Conservation (phyloP, 2,797 vertebrate species). For the Adelosebastes latens region DNA sequence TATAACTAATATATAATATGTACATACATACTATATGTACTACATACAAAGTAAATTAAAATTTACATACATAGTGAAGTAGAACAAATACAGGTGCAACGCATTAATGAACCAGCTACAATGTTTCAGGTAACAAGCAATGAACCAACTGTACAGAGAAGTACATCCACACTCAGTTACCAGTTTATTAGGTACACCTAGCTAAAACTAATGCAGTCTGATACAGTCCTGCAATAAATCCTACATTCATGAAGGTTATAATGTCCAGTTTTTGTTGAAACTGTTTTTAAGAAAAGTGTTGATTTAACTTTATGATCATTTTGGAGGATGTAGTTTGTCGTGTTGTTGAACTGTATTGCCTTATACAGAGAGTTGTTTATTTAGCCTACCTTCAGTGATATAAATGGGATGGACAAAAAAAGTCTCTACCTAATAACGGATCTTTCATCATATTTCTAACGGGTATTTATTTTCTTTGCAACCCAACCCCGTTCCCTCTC, state of each 20-base stretch:
- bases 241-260: no score
- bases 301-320: no score
- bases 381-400: no score
- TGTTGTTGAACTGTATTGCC: no score
- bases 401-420: no score
- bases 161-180: background rate
- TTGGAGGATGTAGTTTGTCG: no score
- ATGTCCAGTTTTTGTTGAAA: no score
- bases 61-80: background rate
- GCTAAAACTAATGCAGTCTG: no score
- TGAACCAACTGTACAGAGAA: background rate
- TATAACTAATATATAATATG: background rate
- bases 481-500: constrained; percentile 6
- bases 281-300: no score
- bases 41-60: background rate
- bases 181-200: no score
- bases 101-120: background rate
- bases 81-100: background rate
- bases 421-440: background rate
- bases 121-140: background rate
- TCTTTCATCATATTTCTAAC: background rate
- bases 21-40: background rate
- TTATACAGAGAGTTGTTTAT: no score
- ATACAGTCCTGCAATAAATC: no score
- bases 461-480: constrained; percentile 10